Base-by-base conservation (phyloP, 2,888 invertebrate genomes). In the Microdon myrmicae region DNA sequence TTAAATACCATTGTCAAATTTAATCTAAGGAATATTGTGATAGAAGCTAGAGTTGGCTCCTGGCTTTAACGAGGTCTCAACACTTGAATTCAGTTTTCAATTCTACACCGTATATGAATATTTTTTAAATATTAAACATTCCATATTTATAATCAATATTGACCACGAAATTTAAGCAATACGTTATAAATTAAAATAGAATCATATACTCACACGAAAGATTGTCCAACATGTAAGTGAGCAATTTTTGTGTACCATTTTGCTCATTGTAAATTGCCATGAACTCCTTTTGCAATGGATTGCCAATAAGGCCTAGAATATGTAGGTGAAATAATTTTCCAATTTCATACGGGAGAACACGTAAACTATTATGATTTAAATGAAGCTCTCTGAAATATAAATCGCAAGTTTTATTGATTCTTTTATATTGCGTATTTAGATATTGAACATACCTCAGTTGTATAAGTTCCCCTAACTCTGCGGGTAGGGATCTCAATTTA, bases 251-350 rank as follows among this genome's bases (percentile, higher is more conserved):
- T 32, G 95, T 95, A 44, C 97, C 97, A 79, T 95, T 94, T 73
- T 88, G 88, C 82, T 96, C 96, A 78, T 90, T 91, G 82, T 95
- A 96, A 69, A 96, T 85, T 68, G 90, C 87, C 81, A 94, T 85
- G 81, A 96, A 90, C 78, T 97, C 96, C 80, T 93, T 93, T 75
- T 90, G 90, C 68, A 98, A 85, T 26, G 96, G 97, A 84, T 98
- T 98, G 14, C 96, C 96, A 75, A 92, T 90, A 71, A 94, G 84
- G 75, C 96, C 95, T 70, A 99, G 85, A 74, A 92, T 87, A 81
- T 95, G 92, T 68, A 99, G 86, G 82, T 97, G 94, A 82, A 98
- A 99, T 73, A 98, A 85, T 82, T 96, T 96, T 71, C 99, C 99
- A 73, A 99, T 85, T 83, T 98, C 97, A 81, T 93, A 96, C 2